Percentiles rank a stretch among this genome's conserved stretches.
phyloP scores from a whole-genome alignment of 2,797 vertebrate genomes.

The Xerus rutilus region DNA sequence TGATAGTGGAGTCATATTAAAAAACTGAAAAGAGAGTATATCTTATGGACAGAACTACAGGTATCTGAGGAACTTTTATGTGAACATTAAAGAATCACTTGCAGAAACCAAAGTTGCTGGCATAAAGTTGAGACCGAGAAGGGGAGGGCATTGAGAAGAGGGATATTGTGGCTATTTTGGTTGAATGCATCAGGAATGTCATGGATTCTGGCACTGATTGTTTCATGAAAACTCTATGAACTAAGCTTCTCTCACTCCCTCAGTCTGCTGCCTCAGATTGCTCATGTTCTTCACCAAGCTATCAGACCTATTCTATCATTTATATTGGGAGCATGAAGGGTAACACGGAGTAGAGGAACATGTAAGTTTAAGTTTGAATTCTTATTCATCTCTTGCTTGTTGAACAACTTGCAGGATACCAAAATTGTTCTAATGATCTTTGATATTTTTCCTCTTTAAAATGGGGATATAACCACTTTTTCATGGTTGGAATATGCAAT shows the following conservation, averaged over 20 bases:
- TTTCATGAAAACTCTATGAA: not conserved
- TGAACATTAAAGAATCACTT: not conserved
- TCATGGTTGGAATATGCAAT: not conserved
- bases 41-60: not conserved
- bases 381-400: not conserved
- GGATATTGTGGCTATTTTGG: accelerated
- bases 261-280: not conserved
- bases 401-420: not conserved
- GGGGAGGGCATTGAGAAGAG: too few species aligned
- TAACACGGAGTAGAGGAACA: not conserved
- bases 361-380: not conserved
- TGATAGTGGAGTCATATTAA: not conserved
- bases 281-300: not conserved
- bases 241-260: not conserved
- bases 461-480: not conserved
- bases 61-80: not conserved
- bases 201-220: not conserved
- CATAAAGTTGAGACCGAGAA: not conserved
- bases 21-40: not conserved
- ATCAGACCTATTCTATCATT: not conserved
- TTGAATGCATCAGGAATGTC: not conserved
- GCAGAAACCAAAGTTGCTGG: not conserved
- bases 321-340: not conserved
- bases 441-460: not conserved
- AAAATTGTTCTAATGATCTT: not conserved